These are phyloP conservation scores for Numenius phaeopus DNA, from an alignment of 2,797 vertebrate species.

Conservation along the genomic window DNA sequence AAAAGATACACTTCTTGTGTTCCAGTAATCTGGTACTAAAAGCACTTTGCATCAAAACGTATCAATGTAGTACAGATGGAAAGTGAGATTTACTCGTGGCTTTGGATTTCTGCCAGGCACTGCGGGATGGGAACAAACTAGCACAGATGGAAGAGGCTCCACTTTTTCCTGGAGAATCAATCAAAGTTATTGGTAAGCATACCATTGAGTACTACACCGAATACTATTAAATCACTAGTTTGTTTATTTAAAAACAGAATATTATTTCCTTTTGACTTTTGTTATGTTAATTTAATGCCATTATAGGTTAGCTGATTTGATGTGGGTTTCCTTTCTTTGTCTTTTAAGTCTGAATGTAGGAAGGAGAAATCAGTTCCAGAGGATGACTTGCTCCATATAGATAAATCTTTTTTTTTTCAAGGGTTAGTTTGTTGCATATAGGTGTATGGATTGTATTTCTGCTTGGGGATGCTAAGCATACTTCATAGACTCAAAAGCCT, in stretches of 20 bases:
- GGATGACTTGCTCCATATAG: neutral
- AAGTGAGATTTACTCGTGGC: slow-evolving; percentile 67
- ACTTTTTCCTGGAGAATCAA: slow-evolving; percentile 91
- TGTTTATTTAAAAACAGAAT: neutral
- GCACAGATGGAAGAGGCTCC: slow-evolving; percentile 91
- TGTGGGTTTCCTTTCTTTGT: slow-evolving; percentile 4
- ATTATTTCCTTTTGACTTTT: neutral
- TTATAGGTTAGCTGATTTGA: neutral
- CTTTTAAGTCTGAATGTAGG: neutral
- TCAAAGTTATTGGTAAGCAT: slow-evolving; percentile 88
- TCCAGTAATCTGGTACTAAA: slow-evolving; percentile 59
- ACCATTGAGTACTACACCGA: neutral
- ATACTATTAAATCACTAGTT: neutral
- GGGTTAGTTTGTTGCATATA: neutral
- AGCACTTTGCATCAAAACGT: slow-evolving; percentile 40
- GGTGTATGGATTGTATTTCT: neutral
- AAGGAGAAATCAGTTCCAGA: neutral
- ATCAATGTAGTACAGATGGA: slow-evolving; percentile 19
- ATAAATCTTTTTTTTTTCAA: neutral
- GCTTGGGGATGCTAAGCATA: neutral
- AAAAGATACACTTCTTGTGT: slow-evolving; percentile 34
- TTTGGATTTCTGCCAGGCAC: slow-evolving; percentile 80
- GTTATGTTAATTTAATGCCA: neutral
- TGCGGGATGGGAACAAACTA: slow-evolving; percentile 86
- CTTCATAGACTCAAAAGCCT: neutral